Percentiles rank a stretch among this genome's conserved stretches.
phyloP scores from a whole-genome alignment of 2,113 vertebrate genomes.

The Tricholaema leucomelas region DNA sequence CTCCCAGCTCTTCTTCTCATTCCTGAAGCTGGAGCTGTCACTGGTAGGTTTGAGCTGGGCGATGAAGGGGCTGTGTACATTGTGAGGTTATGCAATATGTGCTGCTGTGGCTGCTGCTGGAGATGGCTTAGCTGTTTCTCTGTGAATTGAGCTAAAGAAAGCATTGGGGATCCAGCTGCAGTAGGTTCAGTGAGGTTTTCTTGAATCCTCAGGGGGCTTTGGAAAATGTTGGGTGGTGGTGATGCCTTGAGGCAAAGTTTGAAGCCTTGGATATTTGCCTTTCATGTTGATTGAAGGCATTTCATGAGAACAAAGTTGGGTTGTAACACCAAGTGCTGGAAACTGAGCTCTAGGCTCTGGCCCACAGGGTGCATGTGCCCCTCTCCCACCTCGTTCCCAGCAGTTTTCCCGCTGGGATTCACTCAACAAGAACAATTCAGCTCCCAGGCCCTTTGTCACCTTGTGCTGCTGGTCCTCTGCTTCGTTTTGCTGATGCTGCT shows the following conservation, averaged over 20 bases:
- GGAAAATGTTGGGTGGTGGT: neutral
- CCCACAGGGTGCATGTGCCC: too few species aligned
- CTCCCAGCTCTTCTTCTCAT: neutral
- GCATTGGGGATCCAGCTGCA: fast-evolving
- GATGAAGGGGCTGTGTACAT: neutral
- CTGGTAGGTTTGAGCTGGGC: neutral
- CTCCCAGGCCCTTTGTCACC: too few species aligned
- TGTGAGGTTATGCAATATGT: fast-evolving
- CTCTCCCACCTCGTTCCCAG: too few species aligned
- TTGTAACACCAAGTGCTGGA: neutral
- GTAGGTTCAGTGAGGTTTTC: neutral
- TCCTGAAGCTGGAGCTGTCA: neutral
- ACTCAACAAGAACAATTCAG: too few species aligned
- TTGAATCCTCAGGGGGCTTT: neutral
- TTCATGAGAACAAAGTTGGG: neutral
- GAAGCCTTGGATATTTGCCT: neutral
- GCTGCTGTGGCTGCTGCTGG: neutral
- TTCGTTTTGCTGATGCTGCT: too few species aligned
- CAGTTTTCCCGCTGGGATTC: too few species aligned
- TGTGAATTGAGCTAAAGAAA: neutral
- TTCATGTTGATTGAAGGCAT: neutral
- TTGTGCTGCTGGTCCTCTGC: too few species aligned
- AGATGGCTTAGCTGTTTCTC: neutral
- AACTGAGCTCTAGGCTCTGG: neutral
- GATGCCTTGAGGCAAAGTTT: neutral